Conservation (phyloP, 2,888 invertebrate species). For the Phyto melanocephala region DNA sequence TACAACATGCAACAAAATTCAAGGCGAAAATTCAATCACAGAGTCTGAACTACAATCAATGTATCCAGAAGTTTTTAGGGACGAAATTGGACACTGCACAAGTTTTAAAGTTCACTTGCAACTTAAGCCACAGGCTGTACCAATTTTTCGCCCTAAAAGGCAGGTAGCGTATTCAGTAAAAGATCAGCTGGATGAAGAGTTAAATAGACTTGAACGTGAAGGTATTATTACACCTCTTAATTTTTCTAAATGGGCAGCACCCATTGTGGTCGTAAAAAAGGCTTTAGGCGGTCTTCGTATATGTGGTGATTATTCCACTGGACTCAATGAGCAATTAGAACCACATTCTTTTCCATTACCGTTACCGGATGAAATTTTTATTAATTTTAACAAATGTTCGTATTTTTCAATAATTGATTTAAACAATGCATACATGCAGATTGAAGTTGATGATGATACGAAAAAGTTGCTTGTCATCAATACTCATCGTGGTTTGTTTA, state of each 20-base stretch:
- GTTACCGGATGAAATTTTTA: conserved; percentile 61
- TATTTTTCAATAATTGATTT: conserved; percentile 60
- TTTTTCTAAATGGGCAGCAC: conserved; percentile 65
- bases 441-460: conserved; percentile 62
- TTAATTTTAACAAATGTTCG: conserved; percentile 48
- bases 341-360: conserved; percentile 64
- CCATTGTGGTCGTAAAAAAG: conserved; percentile 62
- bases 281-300: conserved; percentile 59
- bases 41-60: conserved; percentile 25
- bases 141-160: conserved; percentile 54
- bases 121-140: conserved; percentile 49
- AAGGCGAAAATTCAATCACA: too few relatives aligned
- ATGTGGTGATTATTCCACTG: conserved; percentile 66
- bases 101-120: conserved; percentile 41
- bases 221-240: conserved; percentile 61
- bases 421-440: conserved; percentile 65
- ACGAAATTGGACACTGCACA: conserved; percentile 31
- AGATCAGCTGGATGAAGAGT: conserved; percentile 46
- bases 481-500: conserved; percentile 57
- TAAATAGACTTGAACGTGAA: conserved; percentile 43
- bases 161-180: conserved; percentile 62
- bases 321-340: conserved; percentile 64
- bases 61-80: conserved; percentile 35
- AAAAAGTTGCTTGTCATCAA: conserved; percentile 60
- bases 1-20: conserved; percentile 47